Evolutionary conservation across 2,113 vertebrate species (phyloP).

Genomic region (Pavo muticus): DNA sequence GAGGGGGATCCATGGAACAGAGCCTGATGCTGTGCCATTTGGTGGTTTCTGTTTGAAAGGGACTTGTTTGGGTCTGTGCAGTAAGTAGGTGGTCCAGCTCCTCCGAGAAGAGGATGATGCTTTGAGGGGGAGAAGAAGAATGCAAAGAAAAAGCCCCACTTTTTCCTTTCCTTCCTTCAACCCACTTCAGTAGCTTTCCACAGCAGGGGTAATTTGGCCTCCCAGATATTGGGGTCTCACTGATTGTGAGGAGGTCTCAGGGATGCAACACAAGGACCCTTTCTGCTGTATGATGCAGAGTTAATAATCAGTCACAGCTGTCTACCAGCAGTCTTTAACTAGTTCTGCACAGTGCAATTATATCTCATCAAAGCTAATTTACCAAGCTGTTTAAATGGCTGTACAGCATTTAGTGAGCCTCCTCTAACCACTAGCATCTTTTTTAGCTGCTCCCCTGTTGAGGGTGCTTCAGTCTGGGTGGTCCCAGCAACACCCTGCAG

Average conservation of each 20-base stretch:
- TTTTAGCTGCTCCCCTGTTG: neutral
- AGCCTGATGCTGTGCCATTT: neutral
- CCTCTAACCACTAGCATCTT: neutral
- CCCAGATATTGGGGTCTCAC: neutral
- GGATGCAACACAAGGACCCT: neutral
- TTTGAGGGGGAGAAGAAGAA: neutral
- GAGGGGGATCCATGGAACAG: neutral
- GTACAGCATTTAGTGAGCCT: neutral
- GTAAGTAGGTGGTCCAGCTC: neutral
- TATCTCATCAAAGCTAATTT: constrained; percentile 45
- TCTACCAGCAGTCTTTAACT: neutral
- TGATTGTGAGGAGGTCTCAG: neutral
- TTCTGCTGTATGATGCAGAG: neutral
- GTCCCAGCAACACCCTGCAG: constrained; percentile 33
- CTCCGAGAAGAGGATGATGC: neutral
- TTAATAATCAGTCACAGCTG: neutral
- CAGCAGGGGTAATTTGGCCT: neutral
- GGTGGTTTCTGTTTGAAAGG: neutral
- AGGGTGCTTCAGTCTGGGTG: constrained; percentile 56
- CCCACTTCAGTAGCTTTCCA: neutral
- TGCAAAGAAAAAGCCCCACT: neutral
- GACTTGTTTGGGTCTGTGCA: neutral
- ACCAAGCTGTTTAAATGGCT: neutral
- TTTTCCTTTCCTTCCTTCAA: neutral
- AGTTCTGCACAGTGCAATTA: neutral